Conservation (phyloP, 2,797 vertebrate species). For the Chelon auratus region DNA sequence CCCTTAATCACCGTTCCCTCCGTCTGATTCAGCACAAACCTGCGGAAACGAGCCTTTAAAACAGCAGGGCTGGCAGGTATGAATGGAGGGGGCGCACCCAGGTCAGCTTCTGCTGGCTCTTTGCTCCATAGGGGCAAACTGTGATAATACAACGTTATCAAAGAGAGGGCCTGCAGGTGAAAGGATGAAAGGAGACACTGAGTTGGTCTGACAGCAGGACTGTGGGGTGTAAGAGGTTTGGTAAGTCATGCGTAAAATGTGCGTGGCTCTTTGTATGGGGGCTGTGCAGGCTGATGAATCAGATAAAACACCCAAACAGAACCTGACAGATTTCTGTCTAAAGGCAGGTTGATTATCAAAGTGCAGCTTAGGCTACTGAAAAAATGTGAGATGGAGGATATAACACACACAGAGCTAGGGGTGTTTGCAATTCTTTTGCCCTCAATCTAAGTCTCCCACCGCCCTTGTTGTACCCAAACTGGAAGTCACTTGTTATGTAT, state of each 20-base stretch:
- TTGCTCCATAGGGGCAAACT: constrained; percentile 13
- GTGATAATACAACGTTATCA: constrained; percentile 42
- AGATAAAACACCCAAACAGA: constrained; percentile 8
- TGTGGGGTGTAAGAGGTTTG: constrained; percentile 15
- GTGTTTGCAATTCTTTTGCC: constrained; percentile 1
- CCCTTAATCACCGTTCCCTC: constrained; percentile 61
- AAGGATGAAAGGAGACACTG: constrained; percentile 71
- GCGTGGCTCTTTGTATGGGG: constrained; percentile 8
- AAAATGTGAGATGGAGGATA: constrained; percentile 8
- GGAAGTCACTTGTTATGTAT: constrained; percentile 32
- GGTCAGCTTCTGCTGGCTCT: constrained; percentile 37
- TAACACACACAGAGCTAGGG: neutral
- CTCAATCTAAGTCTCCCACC: neutral
- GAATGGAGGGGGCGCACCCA: constrained; percentile 8
- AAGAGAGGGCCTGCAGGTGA: constrained; percentile 60
- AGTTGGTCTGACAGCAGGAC: constrained; percentile 70
- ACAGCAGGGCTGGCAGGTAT: constrained; percentile 63
- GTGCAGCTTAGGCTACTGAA: constrained; percentile 9
- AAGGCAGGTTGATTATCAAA: constrained; percentile 1
- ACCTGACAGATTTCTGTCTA: neutral
- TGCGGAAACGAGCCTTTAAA: constrained; percentile 66
- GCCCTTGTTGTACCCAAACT: neutral
- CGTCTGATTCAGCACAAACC: constrained; percentile 71
- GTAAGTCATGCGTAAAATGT: constrained; percentile 68
- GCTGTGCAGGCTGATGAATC: constrained; percentile 10